Percentiles rank a stretch among this genome's conserved stretches.
These are phyloP conservation scores for Homalodisca vitripennis DNA, from an alignment of 1,140 invertebrate genomes.

Conservation along the genomic window DNA sequence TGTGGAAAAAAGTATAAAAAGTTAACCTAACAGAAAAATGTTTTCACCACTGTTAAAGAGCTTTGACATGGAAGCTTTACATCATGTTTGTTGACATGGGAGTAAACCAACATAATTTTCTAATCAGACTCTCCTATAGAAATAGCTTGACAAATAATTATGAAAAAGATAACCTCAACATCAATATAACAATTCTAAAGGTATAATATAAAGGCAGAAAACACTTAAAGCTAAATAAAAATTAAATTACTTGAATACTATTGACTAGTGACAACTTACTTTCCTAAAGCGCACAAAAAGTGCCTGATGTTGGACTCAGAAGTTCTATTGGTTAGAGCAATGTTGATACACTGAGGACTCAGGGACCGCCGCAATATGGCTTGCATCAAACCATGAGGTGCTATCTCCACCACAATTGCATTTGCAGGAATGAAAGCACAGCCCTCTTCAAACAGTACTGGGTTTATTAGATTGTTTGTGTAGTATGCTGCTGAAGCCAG, in stretches of 20 bases:
- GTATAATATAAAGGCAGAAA: neutral
- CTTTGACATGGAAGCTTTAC: no score
- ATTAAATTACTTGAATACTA: neutral
- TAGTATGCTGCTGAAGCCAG: slow-evolving; percentile 86
- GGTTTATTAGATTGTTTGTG: slow-evolving; percentile 72
- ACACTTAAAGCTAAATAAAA: neutral
- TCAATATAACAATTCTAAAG: neutral
- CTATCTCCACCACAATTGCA: slow-evolving; percentile 60
- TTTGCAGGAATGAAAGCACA: slow-evolving; percentile 34
- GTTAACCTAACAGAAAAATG: no score
- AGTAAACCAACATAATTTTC: no score
- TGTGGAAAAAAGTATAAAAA: no score
- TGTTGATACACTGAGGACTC: slow-evolving; percentile 57
- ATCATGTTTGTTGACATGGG: no score
- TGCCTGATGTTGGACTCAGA: slow-evolving; percentile 69
- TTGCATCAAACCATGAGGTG: slow-evolving; percentile 76
- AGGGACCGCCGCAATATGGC: slow-evolving; percentile 63
- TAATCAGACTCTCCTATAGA: no score
- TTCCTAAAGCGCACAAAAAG: slow-evolving; percentile 71
- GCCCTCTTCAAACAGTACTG: slow-evolving; percentile 41
- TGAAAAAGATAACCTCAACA: neutral
- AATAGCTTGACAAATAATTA: no score
- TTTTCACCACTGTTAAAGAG: no score
- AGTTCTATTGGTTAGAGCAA: slow-evolving; percentile 76
- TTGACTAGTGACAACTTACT: slow-evolving; percentile 47